phyloP scores from a whole-genome alignment of 2,113 vertebrate species.

The Bos indicus region DNA sequence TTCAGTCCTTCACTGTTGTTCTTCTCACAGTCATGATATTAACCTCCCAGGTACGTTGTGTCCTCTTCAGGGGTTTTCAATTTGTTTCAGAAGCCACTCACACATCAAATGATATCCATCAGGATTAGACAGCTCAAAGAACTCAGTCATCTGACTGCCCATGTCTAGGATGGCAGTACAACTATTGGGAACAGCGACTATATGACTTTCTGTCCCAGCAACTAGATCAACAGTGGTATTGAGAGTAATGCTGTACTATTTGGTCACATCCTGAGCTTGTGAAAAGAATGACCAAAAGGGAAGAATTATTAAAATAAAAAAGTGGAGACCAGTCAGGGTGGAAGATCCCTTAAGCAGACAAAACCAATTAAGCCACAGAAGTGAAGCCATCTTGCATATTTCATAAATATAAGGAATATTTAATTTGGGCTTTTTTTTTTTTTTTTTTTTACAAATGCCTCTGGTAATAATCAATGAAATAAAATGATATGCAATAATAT shows the following conservation, averaged over 20 bases:
- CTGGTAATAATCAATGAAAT: not conserved
- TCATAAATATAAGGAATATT: not conserved
- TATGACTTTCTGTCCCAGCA: not conserved
- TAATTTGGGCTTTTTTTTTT: not conserved
- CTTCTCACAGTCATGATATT: rapidly evolving
- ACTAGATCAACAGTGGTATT: not conserved
- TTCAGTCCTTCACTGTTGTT: not conserved
- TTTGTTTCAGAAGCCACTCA: not conserved
- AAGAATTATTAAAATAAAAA: not conserved
- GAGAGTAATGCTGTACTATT: not conserved
- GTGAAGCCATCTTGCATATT: not conserved
- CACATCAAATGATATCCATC: not conserved
- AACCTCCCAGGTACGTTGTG: not conserved
- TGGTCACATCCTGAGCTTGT: not conserved
- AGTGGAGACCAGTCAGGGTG: not conserved
- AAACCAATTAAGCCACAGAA: not conserved
- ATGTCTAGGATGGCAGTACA: not conserved
- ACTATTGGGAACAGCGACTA: not conserved
- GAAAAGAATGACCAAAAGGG: not conserved
- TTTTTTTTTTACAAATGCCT: not conserved
- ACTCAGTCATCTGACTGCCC: not conserved
- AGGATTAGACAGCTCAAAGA: not conserved
- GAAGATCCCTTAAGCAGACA: not conserved
- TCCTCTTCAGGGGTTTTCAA: not conserved
- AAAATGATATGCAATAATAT: not conserved